Evolutionary conservation across 2,113 vertebrate species (phyloP).

Genomic region (Regulus satrapa): DNA sequence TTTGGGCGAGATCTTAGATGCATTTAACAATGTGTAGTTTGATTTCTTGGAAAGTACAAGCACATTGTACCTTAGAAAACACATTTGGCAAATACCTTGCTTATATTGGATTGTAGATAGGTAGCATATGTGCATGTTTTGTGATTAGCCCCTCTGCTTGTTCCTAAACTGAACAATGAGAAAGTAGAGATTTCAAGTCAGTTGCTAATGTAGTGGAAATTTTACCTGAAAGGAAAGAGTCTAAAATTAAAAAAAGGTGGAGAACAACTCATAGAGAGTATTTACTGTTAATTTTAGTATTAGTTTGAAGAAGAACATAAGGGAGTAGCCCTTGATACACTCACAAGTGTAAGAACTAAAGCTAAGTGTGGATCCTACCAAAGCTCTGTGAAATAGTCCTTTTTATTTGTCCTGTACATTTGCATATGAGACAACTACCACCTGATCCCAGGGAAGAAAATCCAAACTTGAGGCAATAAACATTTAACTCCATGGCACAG

Average conservation of each 20-base stretch:
- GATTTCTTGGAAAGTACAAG: neutral
- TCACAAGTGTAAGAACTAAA: neutral
- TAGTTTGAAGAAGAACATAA: neutral
- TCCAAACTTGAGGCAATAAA: neutral
- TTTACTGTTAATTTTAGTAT: neutral
- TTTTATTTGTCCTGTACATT: neutral
- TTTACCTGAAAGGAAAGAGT: neutral
- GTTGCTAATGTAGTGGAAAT: neutral
- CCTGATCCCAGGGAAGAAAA: neutral
- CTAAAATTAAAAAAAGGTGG: neutral
- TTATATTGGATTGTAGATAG: neutral
- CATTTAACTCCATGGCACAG: neutral
- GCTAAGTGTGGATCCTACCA: neutral
- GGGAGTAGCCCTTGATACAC: neutral
- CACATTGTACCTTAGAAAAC: neutral
- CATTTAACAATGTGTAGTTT: neutral
- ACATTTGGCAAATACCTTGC: neutral
- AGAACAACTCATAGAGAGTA: neutral
- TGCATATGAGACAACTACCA: neutral
- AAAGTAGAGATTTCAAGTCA: neutral
- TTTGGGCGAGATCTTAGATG: neutral
- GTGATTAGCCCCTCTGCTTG: neutral
- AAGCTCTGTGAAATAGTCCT: neutral
- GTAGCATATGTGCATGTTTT: neutral
- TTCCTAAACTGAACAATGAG: neutral